A percentile compares a stretch with the other conserved stretches of the same genome.
phyloP scores from a whole-genome alignment of 2,797 vertebrate genomes.

The Malurus leucopterus region DNA sequence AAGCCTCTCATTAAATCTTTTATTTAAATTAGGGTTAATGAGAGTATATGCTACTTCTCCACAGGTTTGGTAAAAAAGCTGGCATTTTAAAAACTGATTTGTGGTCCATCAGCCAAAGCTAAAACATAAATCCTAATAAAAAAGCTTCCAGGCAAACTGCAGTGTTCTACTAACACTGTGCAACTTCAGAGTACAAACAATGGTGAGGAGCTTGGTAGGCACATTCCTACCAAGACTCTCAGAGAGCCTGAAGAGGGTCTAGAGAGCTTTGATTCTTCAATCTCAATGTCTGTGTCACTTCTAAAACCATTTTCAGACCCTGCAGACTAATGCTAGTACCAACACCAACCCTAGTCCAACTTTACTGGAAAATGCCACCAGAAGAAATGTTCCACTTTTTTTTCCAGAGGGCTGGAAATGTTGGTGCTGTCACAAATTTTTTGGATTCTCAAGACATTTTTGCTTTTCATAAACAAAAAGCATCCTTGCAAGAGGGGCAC shows the following conservation, averaged over 20 bases:
- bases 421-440: neutral
- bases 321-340: neutral
- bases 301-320: neutral
- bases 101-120: neutral
- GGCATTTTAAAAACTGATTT: neutral
- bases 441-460: neutral
- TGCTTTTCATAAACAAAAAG: neutral
- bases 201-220: neutral
- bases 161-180: neutral
- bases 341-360: neutral
- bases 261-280: neutral
- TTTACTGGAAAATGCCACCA: neutral
- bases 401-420: neutral
- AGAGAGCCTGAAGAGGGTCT: neutral
- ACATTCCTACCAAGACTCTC: neutral
- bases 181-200: neutral
- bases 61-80: neutral
- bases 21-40: neutral
- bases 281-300: neutral
- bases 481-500: neutral
- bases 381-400: neutral
- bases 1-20: neutral
- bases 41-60: neutral
- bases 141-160: neutral
- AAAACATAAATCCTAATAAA: neutral